Conservation (phyloP, 2,888 invertebrate genomes). For the Platypus cylindrus region DNA sequence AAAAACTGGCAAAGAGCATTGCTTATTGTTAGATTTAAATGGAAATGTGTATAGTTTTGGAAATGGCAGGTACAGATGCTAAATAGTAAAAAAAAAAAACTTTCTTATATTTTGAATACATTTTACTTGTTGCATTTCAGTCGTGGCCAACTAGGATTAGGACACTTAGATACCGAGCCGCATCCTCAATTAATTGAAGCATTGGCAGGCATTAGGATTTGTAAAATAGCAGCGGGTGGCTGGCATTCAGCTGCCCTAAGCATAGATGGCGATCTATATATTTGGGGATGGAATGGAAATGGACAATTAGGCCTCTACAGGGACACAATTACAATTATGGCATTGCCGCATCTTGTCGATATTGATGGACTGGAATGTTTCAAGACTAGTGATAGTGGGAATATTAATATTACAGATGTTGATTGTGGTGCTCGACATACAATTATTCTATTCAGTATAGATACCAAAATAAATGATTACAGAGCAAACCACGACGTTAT, state of each 20-base stretch:
- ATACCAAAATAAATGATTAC: background rate
- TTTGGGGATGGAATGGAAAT: constrained; percentile 85
- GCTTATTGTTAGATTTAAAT: constrained; percentile 50
- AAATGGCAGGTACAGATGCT: constrained; percentile 56
- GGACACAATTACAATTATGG: constrained; percentile 31
- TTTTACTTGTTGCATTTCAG: constrained; percentile 37
- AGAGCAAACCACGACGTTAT: no score
- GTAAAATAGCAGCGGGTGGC: constrained; percentile 62
- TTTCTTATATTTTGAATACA: background rate
- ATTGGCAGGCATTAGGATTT: constrained; percentile 61
- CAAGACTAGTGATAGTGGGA: constrained; percentile 15
- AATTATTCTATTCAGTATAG: constrained; percentile 46
- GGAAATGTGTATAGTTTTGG: constrained; percentile 77
- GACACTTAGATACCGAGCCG: constrained; percentile 49
- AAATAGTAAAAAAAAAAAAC: background rate
- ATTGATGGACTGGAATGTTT: no score
- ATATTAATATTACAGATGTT: constrained; percentile 38
- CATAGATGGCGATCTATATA: constrained; percentile 67
- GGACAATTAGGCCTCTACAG: constrained; percentile 65
- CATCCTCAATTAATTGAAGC: constrained; percentile 56
- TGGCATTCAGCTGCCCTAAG: constrained; percentile 80
- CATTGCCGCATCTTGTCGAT: constrained; percentile 41
- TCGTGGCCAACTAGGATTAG: constrained; percentile 78
- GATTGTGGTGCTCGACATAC: constrained; percentile 71
- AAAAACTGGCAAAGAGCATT: constrained; percentile 72